phyloP scores from a whole-genome alignment of 2,113 vertebrate species.

The Vimba vimba region DNA sequence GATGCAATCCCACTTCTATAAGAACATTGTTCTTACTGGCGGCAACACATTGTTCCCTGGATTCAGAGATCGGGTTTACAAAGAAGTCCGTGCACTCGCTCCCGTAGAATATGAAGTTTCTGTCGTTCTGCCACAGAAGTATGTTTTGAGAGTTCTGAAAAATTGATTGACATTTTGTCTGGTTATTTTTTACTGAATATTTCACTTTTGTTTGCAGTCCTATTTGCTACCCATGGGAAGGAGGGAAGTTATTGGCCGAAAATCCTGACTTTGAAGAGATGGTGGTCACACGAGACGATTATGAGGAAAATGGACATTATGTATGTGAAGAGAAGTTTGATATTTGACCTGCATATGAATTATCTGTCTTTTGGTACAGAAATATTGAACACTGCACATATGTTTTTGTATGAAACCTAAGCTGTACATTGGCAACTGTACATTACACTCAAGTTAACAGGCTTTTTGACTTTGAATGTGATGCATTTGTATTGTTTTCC shows the following conservation, averaged over 20 bases:
- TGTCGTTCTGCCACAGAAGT: conserved; percentile 89
- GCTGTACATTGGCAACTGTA: background rate
- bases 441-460: background rate
- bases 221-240: conserved; percentile 93
- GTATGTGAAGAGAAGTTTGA: conserved; percentile 98
- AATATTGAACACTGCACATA: background rate
- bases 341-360: conserved; percentile 72
- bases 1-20: conserved; percentile 98
- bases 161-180: background rate
- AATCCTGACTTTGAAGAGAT: conserved; percentile 95
- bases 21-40: conserved; percentile 95
- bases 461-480: background rate
- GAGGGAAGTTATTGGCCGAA: conserved; percentile 92
- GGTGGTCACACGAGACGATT: conserved; percentile 95
- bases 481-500: background rate
- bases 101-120: conserved; percentile 92
- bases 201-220: conserved; percentile 78
- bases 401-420: background rate
- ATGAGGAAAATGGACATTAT: conserved; percentile 95
- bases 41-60: conserved; percentile 92
- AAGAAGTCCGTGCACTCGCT: conserved; percentile 90
- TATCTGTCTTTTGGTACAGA: background rate
- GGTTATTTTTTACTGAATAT: background rate
- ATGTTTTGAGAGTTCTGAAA: conserved; percentile 63
- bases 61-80: conserved; percentile 90